Percentiles rank a stretch among this genome's conserved stretches.
Evolutionary conservation across 1,140 invertebrate species (phyloP).

Genomic region (Scaptomyza graminum): DNA sequence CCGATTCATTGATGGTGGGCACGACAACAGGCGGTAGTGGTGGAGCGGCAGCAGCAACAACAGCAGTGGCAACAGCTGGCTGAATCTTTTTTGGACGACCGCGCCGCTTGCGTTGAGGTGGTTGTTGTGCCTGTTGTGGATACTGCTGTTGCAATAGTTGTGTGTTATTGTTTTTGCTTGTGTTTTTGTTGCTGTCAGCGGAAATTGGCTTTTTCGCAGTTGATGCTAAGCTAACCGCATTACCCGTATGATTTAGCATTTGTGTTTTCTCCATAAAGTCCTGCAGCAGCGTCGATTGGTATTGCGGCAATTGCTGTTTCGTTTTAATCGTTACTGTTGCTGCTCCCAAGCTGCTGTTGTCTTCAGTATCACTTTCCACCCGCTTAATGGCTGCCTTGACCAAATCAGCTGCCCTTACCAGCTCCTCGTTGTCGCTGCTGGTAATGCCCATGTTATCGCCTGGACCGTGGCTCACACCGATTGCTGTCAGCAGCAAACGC

Average conservation of each 20-base stretch:
- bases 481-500: conserved; percentile 69
- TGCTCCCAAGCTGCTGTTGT: conserved; percentile 84
- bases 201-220: neutral
- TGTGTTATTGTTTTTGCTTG: conserved; percentile 4
- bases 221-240: conserved; percentile 19
- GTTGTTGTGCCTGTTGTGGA: conserved; percentile 27
- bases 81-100: conserved; percentile 86
- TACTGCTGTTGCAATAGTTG: conserved; percentile 1
- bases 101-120: conserved; percentile 84
- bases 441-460: conserved; percentile 84
- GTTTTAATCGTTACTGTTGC: conserved; percentile 74
- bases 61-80: neutral
- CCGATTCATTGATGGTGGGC: conserved; percentile 91
- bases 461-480: conserved; percentile 40
- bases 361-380: conserved; percentile 87
- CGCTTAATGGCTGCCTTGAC: conserved; percentile 89
- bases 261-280: conserved; percentile 88
- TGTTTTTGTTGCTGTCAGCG: no score
- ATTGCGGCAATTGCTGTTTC: conserved; percentile 84
- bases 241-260: conserved; percentile 85
- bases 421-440: conserved; percentile 88
- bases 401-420: conserved; percentile 85
- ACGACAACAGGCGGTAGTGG: conserved; percentile 10
- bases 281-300: conserved; percentile 86
- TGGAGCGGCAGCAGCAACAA: neutral